Evolutionary conservation across 2,797 vertebrate genomes (phyloP).

Genomic region (Sebastes melanostomus): DNA sequence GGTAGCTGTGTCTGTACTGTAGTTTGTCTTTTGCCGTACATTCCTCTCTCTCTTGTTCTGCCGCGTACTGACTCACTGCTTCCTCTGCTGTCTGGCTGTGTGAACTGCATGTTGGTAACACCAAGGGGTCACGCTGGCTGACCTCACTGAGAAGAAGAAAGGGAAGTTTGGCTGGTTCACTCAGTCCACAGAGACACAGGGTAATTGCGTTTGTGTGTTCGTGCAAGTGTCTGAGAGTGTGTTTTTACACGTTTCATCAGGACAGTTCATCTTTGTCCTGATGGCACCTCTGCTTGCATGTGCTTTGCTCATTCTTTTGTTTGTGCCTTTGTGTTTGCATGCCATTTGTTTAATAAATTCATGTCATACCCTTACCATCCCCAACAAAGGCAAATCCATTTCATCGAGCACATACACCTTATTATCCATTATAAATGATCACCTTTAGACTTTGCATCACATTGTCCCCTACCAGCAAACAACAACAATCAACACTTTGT

Average conservation of each 20-base stretch:
- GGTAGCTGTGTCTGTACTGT: slow-evolving; percentile 39
- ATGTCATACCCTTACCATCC: neutral
- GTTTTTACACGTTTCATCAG: slow-evolving; percentile 18
- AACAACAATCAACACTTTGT: neutral
- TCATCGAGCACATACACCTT: neutral
- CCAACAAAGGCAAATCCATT: neutral
- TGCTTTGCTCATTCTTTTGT: slow-evolving; percentile 39
- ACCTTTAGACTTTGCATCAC: neutral
- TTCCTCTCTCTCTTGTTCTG: slow-evolving; percentile 56
- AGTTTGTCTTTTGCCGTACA: slow-evolving; percentile 39
- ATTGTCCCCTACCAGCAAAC: neutral
- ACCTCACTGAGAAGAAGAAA: slow-evolving; percentile 97
- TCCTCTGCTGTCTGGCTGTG: slow-evolving; percentile 87
- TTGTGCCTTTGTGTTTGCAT: slow-evolving; percentile 31
- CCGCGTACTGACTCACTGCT: slow-evolving; percentile 77
- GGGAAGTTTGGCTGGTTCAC: slow-evolving; percentile 94
- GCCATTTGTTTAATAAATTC: neutral
- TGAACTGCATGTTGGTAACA: slow-evolving; percentile 87
- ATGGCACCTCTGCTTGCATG: slow-evolving; percentile 15
- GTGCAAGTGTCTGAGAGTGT: slow-evolving; percentile 28
- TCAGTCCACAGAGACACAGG: slow-evolving; percentile 94
- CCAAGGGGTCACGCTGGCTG: slow-evolving; percentile 94
- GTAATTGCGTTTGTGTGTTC: slow-evolving; percentile 83
- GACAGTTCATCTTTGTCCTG: slow-evolving; percentile 30
- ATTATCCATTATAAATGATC: neutral